Evolutionary conservation across 2,113 vertebrate species (phyloP), one percentile per base, ranked within the genome.

Genomic region (Kobus ellipsiprymnus): DNA sequence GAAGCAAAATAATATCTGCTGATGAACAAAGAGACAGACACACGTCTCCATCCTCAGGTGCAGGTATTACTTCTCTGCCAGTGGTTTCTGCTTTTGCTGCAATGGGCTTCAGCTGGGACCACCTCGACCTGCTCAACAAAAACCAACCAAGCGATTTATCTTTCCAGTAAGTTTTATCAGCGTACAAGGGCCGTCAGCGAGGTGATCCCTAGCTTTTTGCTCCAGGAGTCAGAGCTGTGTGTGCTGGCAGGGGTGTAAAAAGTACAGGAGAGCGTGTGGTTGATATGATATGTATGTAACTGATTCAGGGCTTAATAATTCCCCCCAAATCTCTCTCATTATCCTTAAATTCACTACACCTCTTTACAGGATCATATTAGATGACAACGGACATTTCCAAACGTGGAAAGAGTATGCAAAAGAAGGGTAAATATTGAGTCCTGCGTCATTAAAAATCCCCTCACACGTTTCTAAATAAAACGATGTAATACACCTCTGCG

Each of bases 191-290:
- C 36, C 30, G 9, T n/a, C 16, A 5, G 33, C 0, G 13, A 60
- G 3, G 40, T 1, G 25, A 11, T 5, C 2, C 40, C 29, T n/a
- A 10, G 33, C 9, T n/a, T n/a, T n/a, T 4, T 7, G 52, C 21
- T 40, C n/a, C 1, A 7, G 60, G 3, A 12, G 33, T 3, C 44
- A 33, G 46, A 54, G 52, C 12, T 3, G 2, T 3, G 60, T 3
- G 9, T 1, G 36, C 0, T 2, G 13, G 29, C 9, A 27, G 30
- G 29, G 7, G 6, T 7, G 1, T 23, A 19, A 6, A 3, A 7
- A 21, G 21, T 0, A 10, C 11, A 27, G 11, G 13, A 14, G 16
- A 25, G 33, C 6, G 0, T 0, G 7, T 14, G 62, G 11, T 1
- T 48, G 27, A 16, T 3, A 4, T 1, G 17, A 11, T 7, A 4